A percentile compares a stretch with the other conserved stretches of the same genome.
Conservation (phyloP, 2,113 vertebrate genomes). For the Crotalus helleri region DNA sequence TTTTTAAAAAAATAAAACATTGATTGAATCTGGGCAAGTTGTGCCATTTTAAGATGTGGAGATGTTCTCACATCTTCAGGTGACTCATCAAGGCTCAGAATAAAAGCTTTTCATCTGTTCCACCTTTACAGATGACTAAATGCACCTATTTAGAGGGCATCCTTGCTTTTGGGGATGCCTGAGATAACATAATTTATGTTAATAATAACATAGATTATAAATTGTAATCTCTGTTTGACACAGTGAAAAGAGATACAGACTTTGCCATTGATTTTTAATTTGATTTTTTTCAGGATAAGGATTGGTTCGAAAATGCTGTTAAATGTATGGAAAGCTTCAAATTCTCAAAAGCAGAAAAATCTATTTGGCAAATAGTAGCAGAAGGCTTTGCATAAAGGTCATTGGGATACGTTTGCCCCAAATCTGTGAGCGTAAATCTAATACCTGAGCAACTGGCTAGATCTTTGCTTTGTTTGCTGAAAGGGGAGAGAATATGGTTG, state of each 20-base stretch:
- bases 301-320: background rate
- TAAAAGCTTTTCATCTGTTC: too few species aligned
- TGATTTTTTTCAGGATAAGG: background rate
- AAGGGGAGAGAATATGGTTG: conserved; percentile 43
- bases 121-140: background rate
- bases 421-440: conserved; percentile 66
- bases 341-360: background rate
- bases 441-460: conserved; percentile 77
- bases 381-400: conserved; percentile 65
- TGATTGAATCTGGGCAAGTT: background rate
- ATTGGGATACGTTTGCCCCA: conserved; percentile 40
- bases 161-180: background rate
- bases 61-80: background rate
- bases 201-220: background rate
- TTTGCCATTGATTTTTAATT: background rate
- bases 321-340: background rate
- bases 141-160: background rate
- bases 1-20: background rate
- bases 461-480: conserved; percentile 48
- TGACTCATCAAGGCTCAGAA: background rate
- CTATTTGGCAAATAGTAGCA: conserved; percentile 32
- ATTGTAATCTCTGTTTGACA: background rate
- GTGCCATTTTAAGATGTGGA: background rate
- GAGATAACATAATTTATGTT: too few species aligned
- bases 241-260: background rate